phyloP scores from a whole-genome alignment of 2,888 invertebrate genomes.

The Diaprepes abbreviatus region DNA sequence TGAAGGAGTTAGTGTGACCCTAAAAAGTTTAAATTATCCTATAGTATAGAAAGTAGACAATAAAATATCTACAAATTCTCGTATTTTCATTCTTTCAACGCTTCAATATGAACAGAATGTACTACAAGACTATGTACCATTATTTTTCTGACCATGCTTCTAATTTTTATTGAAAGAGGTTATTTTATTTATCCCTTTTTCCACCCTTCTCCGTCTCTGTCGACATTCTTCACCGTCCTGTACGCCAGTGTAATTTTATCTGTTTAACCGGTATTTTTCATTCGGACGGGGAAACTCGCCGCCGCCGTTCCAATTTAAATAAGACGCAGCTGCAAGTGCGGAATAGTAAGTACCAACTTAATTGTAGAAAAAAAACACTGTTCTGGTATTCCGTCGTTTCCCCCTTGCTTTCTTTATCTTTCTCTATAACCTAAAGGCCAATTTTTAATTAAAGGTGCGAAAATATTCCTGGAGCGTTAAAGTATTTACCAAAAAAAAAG shows the following conservation, averaged over 20 bases:
- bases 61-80: too few relatives aligned
- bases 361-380: constrained; percentile 41
- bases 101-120: too few relatives aligned
- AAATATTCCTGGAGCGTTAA: too few relatives aligned
- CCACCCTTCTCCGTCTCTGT: constrained; percentile 2
- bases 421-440: not conserved
- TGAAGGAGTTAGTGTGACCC: too few relatives aligned
- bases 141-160: too few relatives aligned
- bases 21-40: too few relatives aligned
- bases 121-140: too few relatives aligned
- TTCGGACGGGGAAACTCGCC: constrained; percentile 20
- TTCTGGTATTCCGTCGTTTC: constrained; percentile 31
- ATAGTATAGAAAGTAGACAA: too few relatives aligned
- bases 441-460: constrained; percentile 20
- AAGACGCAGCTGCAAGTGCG: constrained; percentile 47
- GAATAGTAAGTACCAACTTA: constrained; percentile 46
- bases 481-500: too few relatives aligned
- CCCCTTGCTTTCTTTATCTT: constrained; percentile 31
- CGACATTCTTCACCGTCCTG: constrained; percentile 16
- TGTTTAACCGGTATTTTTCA: constrained; percentile 47
- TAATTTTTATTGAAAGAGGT: not conserved
- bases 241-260: constrained; percentile 43
- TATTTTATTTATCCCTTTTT: not conserved
- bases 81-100: too few relatives aligned
- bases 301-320: constrained; percentile 43